Percentiles rank a stretch among this genome's conserved stretches.
phyloP scores from a whole-genome alignment of 1,140 invertebrate species.

The Diachasma alloeum region DNA sequence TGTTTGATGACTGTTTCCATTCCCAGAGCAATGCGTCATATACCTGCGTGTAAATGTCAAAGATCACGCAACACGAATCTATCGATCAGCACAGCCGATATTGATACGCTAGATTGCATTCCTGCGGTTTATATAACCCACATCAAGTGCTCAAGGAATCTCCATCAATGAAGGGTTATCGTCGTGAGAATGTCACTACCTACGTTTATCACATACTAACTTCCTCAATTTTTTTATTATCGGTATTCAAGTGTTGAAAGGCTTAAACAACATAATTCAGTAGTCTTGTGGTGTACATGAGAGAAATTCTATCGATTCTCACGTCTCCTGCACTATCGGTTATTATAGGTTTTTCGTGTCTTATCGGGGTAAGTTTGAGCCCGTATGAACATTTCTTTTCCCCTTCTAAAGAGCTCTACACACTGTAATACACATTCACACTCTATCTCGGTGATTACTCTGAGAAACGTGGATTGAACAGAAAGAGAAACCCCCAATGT shows the following conservation, averaged over 20 bases:
- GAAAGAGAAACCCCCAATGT: neutral
- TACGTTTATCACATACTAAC: neutral
- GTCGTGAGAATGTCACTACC: neutral
- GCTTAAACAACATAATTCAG: neutral
- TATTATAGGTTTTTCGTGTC: conserved; percentile 38
- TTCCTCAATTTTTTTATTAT: neutral
- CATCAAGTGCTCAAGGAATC: neutral
- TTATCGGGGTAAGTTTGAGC: conserved; percentile 24
- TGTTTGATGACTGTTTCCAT: neutral
- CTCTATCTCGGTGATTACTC: neutral
- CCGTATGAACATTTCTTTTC: neutral
- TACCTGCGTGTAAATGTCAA: neutral
- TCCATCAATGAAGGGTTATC: neutral
- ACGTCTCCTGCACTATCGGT: neutral
- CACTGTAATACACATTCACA: neutral
- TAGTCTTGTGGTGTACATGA: neutral
- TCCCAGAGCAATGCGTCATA: neutral
- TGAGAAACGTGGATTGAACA: neutral
- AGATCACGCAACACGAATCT: neutral
- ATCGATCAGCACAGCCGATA: neutral
- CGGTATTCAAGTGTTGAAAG: neutral
- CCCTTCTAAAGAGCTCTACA: neutral
- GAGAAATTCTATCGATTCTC: neutral
- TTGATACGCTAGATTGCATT: conserved; percentile 5
- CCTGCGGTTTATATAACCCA: conserved; percentile 2